Evolutionary conservation across 2,888 invertebrate species (phyloP).

Genomic region (Clusia tigrina): DNA sequence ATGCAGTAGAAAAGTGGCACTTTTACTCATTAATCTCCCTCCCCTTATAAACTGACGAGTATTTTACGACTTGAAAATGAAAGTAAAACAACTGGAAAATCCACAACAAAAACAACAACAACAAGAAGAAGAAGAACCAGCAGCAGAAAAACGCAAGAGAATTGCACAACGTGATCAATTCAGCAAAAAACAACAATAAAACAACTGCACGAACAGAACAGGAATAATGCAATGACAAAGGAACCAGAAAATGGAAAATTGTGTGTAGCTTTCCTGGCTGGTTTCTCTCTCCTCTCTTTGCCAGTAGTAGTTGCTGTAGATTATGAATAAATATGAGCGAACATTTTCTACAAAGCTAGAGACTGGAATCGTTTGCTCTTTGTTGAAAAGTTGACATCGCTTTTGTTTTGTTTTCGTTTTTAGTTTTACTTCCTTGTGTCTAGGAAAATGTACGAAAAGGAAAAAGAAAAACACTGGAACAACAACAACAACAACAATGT

Average conservation of each 20-base stretch:
- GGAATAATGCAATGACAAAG: too few relatives aligned
- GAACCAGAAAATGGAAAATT: background rate
- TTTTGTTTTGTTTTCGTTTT: slow-evolving; percentile 34
- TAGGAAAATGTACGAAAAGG: slow-evolving; percentile 9
- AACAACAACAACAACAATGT: background rate
- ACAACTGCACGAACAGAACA: too few relatives aligned
- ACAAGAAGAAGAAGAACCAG: slow-evolving; percentile 6
- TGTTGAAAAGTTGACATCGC: background rate
- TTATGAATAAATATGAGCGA: background rate
- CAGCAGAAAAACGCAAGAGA: background rate
- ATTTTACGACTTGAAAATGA: too few relatives aligned
- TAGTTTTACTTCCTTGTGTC: slow-evolving; percentile 26
- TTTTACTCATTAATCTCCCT: background rate
- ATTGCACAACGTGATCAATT: background rate
- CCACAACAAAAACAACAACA: background rate
- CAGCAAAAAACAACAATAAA: too few relatives aligned
- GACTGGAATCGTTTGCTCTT: too few relatives aligned
- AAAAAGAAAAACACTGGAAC: slow-evolving; percentile 16
- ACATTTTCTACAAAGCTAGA: background rate
- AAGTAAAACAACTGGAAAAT: slow-evolving; percentile 28
- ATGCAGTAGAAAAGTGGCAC: too few relatives aligned
- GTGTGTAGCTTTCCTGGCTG: too few relatives aligned
- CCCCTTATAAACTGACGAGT: too few relatives aligned
- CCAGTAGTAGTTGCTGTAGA: too few relatives aligned
- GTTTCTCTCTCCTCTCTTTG: too few relatives aligned